Percentiles rank a stretch among this genome's conserved stretches.
These are phyloP conservation scores for Ictalurus furcatus DNA, from an alignment of 2,113 vertebrate genomes.

Conservation along the genomic window DNA sequence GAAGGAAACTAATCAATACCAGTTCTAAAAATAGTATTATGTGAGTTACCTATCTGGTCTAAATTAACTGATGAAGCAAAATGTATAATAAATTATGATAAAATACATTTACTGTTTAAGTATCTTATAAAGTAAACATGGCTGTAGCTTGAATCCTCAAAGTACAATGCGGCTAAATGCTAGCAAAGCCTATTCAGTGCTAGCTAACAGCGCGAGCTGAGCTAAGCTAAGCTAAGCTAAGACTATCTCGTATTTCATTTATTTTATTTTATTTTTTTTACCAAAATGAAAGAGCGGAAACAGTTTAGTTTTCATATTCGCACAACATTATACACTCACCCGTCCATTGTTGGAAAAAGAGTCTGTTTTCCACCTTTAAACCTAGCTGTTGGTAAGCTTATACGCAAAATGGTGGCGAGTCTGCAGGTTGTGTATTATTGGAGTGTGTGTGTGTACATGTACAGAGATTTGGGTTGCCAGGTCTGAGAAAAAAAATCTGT, in stretches of 20 bases:
- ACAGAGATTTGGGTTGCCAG: background rate
- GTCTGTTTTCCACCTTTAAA: conserved; percentile 34
- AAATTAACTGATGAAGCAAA: background rate
- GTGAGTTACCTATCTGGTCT: background rate
- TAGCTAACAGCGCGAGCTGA: background rate
- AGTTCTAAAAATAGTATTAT: background rate
- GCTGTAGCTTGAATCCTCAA: background rate
- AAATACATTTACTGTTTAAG: background rate
- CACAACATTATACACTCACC: conserved; percentile 45
- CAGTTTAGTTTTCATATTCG: background rate
- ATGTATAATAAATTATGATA: background rate
- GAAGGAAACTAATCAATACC: background rate
- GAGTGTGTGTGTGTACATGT: background rate
- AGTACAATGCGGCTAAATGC: conserved; percentile 1
- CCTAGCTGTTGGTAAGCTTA: conserved; percentile 9
- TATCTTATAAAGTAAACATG: background rate
- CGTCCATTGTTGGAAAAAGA: conserved; percentile 54
- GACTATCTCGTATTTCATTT: background rate
- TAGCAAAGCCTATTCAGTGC: background rate
- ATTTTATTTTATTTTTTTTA: no score
- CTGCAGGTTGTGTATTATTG: background rate
- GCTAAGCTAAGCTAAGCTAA: background rate
- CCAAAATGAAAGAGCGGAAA: background rate
- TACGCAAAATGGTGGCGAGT: conserved; percentile 55
- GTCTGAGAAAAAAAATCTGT: background rate